Conservation (phyloP, 2,888 invertebrate species). For the Hermaeophaga mercurialis region DNA sequence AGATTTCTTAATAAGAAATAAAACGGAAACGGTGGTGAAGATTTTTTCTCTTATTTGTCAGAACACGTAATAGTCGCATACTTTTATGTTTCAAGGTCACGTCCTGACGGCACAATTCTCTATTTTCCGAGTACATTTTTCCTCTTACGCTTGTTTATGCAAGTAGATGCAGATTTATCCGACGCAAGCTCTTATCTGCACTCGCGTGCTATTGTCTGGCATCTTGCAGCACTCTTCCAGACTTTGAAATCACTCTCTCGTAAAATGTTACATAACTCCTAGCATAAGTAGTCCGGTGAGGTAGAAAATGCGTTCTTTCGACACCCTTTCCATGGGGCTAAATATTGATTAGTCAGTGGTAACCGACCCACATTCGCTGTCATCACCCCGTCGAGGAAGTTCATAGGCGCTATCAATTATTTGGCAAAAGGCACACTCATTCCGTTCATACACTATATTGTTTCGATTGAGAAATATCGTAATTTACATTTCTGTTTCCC, state of each 20-base stretch:
- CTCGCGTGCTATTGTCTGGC: slow-evolving; percentile 7
- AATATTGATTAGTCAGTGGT: slow-evolving; percentile 46
- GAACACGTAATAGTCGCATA: no score
- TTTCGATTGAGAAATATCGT: no score
- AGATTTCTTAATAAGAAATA: no score
- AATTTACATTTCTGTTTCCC: no score
- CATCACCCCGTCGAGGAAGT: slow-evolving; percentile 36
- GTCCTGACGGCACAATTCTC: no score
- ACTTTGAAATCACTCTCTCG: slow-evolving; percentile 18
- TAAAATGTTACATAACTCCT: slow-evolving; percentile 23
- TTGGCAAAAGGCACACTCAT: not conserved
- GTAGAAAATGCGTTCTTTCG: slow-evolving; percentile 25
- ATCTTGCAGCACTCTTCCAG: slow-evolving; percentile 10
- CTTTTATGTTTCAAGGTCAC: no score
- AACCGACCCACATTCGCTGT: slow-evolving; percentile 48
- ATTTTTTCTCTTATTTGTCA: no score
- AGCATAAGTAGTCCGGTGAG: slow-evolving; percentile 20
- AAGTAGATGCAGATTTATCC: slow-evolving; percentile 5
- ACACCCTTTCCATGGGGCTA: slow-evolving; percentile 34
- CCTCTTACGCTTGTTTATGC: not conserved
- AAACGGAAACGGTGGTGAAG: no score
- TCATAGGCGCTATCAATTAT: slow-evolving; percentile 9
- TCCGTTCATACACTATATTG: no score
- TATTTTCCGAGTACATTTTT: not conserved
- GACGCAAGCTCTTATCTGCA: slow-evolving; percentile 9